These are phyloP conservation scores for Neomonachus schauinslandi DNA, from an alignment of 2,113 vertebrate genomes.

Conservation along the genomic window DNA sequence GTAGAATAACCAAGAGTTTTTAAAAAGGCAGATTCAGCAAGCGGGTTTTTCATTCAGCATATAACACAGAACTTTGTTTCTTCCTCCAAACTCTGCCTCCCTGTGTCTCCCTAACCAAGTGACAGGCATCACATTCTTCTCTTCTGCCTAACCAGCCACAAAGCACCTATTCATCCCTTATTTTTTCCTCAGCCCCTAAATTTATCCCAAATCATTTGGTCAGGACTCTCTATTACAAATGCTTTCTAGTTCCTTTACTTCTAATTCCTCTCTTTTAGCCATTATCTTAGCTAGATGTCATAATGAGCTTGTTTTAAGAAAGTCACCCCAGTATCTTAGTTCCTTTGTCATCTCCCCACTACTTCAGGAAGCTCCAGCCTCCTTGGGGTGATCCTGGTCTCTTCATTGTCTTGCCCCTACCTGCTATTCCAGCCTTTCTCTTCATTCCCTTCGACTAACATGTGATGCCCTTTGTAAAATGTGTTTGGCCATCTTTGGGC, in stretches of 20 bases:
- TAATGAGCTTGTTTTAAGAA: background rate
- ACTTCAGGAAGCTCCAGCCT: background rate
- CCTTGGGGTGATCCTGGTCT: background rate
- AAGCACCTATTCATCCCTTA: background rate
- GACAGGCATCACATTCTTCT: too few species aligned
- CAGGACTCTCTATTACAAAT: background rate
- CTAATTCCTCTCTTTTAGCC: background rate
- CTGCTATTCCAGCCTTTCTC: background rate
- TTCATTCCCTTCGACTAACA: background rate
- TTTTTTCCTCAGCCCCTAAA: background rate
- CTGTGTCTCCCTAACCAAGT: background rate
- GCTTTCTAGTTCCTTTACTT: background rate
- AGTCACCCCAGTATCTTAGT: background rate
- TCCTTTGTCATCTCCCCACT: background rate
- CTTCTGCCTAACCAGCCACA: background rate
- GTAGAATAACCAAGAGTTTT: background rate
- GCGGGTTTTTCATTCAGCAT: background rate
- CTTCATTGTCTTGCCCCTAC: background rate
- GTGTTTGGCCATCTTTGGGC: background rate
- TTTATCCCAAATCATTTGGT: background rate
- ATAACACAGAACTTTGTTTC: background rate
- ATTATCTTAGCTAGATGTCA: background rate
- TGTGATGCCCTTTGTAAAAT: background rate
- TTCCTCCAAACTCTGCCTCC: background rate
- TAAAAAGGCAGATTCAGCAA: background rate